These are phyloP conservation scores for Lepilemur ruficaudatus DNA, from an alignment of 2,797 vertebrate species.

Conservation along the genomic window DNA sequence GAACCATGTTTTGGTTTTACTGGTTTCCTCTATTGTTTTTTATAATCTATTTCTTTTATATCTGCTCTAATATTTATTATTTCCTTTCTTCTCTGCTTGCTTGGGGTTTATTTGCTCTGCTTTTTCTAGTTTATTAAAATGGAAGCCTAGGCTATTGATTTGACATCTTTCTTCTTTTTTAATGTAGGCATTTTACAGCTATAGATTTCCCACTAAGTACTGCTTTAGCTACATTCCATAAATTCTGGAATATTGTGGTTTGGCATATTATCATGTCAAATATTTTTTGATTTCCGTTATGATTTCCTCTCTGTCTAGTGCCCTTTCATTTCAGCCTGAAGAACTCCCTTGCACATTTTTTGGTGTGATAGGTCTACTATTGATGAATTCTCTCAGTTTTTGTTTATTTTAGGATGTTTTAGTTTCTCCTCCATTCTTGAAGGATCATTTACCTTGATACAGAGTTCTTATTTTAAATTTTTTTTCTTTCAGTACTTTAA, in stretches of 20 bases:
- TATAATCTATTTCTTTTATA: neutral
- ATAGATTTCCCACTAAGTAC: neutral
- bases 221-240: neutral
- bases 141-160: neutral
- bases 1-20: neutral
- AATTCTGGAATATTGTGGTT: neutral
- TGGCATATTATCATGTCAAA: neutral
- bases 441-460: neutral
- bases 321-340: neutral
- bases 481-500: neutral
- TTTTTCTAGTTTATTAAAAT: neutral
- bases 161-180: neutral
- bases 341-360: neutral
- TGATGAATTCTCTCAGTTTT: neutral
- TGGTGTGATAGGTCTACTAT: neutral
- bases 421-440: neutral
- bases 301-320: neutral
- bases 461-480: neutral
- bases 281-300: neutral
- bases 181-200: neutral
- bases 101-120: neutral
- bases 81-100: neutral
- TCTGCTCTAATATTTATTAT: neutral
- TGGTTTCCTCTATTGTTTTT: neutral
- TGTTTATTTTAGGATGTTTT: neutral